Conservation (phyloP, 2,888 invertebrate genomes). For the Arrhopalites spinosus region DNA sequence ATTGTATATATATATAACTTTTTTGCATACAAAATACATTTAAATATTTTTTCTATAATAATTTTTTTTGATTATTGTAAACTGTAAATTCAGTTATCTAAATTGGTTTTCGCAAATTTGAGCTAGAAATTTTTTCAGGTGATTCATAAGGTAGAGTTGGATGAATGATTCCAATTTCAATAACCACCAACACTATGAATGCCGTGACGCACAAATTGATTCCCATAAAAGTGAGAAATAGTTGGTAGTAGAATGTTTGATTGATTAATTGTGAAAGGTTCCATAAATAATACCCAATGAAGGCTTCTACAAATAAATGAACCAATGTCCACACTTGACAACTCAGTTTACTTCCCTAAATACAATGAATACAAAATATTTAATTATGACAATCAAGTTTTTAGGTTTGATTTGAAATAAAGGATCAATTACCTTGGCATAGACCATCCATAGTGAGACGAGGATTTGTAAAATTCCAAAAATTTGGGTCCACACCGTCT, state of each 20-base stretch:
- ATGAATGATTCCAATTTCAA: conserved; percentile 40
- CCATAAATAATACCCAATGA: conserved; percentile 34
- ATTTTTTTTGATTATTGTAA: no score
- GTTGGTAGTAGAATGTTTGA: conserved; percentile 36
- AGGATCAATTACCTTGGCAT: conserved; percentile 29
- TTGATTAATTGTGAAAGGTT: conserved; percentile 32
- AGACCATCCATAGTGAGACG: conserved; percentile 36
- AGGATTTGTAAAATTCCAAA: conserved; percentile 30
- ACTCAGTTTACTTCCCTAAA: conserved; percentile 30
- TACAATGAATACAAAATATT: not conserved
- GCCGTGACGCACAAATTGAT: conserved; percentile 33
- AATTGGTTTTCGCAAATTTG: conserved; percentile 30
- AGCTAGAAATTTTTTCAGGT: conserved; percentile 20
- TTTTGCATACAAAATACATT: no score
- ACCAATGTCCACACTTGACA: conserved; percentile 32
- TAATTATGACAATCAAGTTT: no score
- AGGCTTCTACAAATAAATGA: conserved; percentile 19
- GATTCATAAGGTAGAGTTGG: conserved; percentile 27
- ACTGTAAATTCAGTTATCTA: no score
- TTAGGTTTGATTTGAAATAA: no score
- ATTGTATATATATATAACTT: no score
- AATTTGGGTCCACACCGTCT: conserved; percentile 35
- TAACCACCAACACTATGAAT: conserved; percentile 34
- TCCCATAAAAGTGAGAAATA: conserved; percentile 31
- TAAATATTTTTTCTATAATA: no score